Base-by-base conservation (phyloP, 2,888 invertebrate species). In the Cyaniris semiargus region DNA sequence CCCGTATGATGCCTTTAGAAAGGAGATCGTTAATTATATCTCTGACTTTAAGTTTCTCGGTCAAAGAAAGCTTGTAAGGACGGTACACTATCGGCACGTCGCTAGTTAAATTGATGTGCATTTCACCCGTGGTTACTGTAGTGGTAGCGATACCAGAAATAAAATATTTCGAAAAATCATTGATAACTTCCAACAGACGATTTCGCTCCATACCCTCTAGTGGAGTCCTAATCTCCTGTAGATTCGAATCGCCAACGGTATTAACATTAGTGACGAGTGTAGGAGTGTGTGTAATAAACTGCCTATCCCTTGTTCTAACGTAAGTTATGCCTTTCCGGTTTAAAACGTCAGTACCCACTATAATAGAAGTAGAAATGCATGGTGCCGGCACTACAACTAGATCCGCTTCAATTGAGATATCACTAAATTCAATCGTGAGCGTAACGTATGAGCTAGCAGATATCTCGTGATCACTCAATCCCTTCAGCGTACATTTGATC, bases 41-140 rank as follows among this genome's bases (percentile, higher is more conserved):
- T 0, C 82, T 78, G 8, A 84, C 83, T 31, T 79, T 80, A 6
- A 80, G 10, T 76, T 82, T 83, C 76, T 83, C 83, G 5, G 71
- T 60, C 34, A 78, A 76, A 0, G 83, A 83, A 3, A 84, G 70
- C 13, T 77, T 80, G 58, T 83, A 83, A 0, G 84, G 83, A 0
- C 80, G 80, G 66, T 84, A 83, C 3, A 56, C 70, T 0, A 84
- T 78, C 5, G 83, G 82, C 31, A n/a, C 8, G 38, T 78, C 21
- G 34, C 76, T 81, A 1, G 66, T 83, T 0, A 85, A 76, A 27
- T 76, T 78, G 7, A 83, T 84, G 0, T 80, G 53, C 82, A 84
- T 84, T 1, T 76, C 78, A 0, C 84, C 83, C 0, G 83, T 83
- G 13, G 31, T 81, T 0, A 85, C 83, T 0, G 82, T 84, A 1